These are phyloP conservation scores for Corynorhinus townsendii DNA, from an alignment of 2,113 vertebrate genomes.

Conservation along the genomic window DNA sequence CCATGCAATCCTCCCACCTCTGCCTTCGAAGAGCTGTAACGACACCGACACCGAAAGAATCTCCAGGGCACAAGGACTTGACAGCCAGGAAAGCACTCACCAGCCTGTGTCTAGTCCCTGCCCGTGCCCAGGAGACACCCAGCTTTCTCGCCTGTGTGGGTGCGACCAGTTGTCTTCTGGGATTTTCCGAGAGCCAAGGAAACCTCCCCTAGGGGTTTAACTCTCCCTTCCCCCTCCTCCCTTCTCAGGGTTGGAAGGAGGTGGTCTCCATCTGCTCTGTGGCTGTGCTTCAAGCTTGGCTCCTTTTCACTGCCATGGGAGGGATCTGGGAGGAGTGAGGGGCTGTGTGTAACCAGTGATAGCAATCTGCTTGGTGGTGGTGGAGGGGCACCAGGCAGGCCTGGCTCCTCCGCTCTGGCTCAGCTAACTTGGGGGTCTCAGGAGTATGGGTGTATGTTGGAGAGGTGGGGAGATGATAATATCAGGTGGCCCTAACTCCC, in stretches of 20 bases:
- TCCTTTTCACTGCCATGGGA: neutral
- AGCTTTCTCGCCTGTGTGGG: neutral
- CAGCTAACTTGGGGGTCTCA: neutral
- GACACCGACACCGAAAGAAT: no score
- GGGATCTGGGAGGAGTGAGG: neutral
- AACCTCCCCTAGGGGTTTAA: neutral
- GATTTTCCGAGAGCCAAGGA: neutral
- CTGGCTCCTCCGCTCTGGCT: neutral
- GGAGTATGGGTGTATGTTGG: neutral
- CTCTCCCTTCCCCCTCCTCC: neutral
- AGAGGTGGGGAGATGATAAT: neutral
- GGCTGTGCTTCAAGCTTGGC: slow-evolving; percentile 22
- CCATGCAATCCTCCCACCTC: neutral
- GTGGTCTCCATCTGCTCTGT: slow-evolving; percentile 63
- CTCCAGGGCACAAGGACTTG: neutral
- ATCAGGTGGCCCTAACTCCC: neutral
- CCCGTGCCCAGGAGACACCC: neutral
- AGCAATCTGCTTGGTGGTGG: neutral
- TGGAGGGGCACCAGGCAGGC: neutral
- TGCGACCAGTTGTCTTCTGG: neutral
- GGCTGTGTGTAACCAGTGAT: neutral
- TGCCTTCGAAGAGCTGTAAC: neutral
- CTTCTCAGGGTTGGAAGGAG: neutral
- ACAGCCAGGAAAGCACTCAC: neutral
- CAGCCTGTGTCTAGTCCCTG: neutral